Base-by-base conservation (phyloP, 2,113 vertebrate genomes). In the Mugil cephalus region DNA sequence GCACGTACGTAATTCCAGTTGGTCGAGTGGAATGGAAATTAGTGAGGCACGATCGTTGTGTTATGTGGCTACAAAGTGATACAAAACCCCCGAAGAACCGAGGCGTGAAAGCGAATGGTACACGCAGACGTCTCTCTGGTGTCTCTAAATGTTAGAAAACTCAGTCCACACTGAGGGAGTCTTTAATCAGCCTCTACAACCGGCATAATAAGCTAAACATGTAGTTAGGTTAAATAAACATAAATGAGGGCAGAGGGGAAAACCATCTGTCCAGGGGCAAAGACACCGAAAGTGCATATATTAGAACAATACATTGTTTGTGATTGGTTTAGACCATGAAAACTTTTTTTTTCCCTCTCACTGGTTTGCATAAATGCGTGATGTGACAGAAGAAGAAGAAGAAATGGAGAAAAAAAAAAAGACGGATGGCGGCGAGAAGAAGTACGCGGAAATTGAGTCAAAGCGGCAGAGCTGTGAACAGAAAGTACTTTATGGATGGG, bases 21-120 rank as follows among this genome's bases (percentile, higher is more conserved):
- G 15, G 65, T 35, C 0, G 39, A 40, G 50, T 8, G 39, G 72
- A 86, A 84, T 55, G 43, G 59, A 50, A 72, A 82, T 67, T 61
- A 68, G 58, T 3, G 1, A 58, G 56, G 72, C 14, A 3, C 10
- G 1, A 56, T 47, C 3, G 11, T n/a, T 7, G 50, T 38, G 64
- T 48, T 13, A 8, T 52, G 69, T 47, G 39, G 73, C 56, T 52
- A 77, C n/a, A 74, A 69, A 47, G 13, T 4, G 11, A 42, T 14
- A 1, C n/a, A 47, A 56, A 60, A 64, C 11, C 15, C 30, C 17
- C 0, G 42, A 53, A 63, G 58, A 65, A 30, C n/a, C 36, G 6
- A 69, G 38, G 3, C 8, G 52, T 48, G 72, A 85, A 69, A 74
- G 39, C 50, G 36, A 60, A 65, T 43, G 15, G 54, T 15, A 55